These are phyloP conservation scores for Tiphia femorata DNA, from an alignment of 2,888 invertebrate species.

Conservation along the genomic window DNA sequence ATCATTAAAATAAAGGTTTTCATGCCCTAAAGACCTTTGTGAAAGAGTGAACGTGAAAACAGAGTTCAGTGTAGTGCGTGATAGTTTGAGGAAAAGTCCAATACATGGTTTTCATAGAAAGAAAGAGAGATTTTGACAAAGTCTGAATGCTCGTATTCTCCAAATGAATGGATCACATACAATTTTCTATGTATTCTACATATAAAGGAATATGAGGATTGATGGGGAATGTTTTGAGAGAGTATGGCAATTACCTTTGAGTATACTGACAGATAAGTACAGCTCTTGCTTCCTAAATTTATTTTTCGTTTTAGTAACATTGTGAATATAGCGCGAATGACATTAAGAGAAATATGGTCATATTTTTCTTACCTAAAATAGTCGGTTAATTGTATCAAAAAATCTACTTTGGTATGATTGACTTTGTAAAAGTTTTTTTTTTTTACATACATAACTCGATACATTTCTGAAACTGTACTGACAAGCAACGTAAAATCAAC, in stretches of 20 bases:
- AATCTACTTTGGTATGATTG: slow-evolving; percentile 29
- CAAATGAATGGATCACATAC: slow-evolving; percentile 29
- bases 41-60: slow-evolving; percentile 30
- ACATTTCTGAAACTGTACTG: slow-evolving; percentile 29
- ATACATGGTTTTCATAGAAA: slow-evolving; percentile 51
- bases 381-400: slow-evolving; percentile 34
- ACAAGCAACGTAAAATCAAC: slow-evolving; percentile 30
- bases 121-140: slow-evolving; percentile 49
- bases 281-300: slow-evolving; percentile 44
- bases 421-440: slow-evolving; percentile 28
- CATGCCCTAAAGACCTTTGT: slow-evolving; percentile 43
- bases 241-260: slow-evolving; percentile 27
- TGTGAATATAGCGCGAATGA: slow-evolving; percentile 34
- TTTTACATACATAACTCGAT: slow-evolving; percentile 22
- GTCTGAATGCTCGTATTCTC: slow-evolving; percentile 27
- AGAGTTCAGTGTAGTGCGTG: slow-evolving; percentile 40
- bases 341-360: slow-evolving; percentile 41
- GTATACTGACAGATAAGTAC: slow-evolving; percentile 35
- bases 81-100: slow-evolving; percentile 36
- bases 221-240: slow-evolving; percentile 27
- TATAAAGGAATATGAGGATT: slow-evolving; percentile 24
- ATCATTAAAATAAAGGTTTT: slow-evolving; percentile 47
- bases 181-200: slow-evolving; percentile 52
- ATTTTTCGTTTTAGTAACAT: slow-evolving; percentile 36
- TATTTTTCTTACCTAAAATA: slow-evolving; percentile 45